These are phyloP conservation scores for Neodontobutis hainanensis DNA, from an alignment of 2,113 vertebrate genomes.

Conservation along the genomic window DNA sequence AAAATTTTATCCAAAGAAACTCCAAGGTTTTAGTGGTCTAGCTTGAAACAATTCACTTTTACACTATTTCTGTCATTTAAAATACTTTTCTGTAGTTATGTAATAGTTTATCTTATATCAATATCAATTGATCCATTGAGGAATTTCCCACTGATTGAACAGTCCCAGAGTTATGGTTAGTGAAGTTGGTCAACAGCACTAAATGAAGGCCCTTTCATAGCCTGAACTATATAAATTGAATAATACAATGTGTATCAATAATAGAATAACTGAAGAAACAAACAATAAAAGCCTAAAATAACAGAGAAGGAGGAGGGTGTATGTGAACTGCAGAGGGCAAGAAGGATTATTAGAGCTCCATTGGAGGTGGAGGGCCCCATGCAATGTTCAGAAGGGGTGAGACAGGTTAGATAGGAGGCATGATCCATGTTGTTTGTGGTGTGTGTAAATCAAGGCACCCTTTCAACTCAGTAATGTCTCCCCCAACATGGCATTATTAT, in stretches of 20 bases:
- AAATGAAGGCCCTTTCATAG: background rate
- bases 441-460: constrained; percentile 72
- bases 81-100: too few species aligned
- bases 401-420: constrained; percentile 53
- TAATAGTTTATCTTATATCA: too few species aligned
- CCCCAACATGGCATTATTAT: constrained; percentile 76
- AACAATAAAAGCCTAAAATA: constrained; percentile 1
- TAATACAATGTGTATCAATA: background rate
- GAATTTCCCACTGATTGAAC: too few species aligned
- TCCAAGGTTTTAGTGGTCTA: background rate
- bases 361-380: constrained; percentile 24
- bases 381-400: constrained; percentile 27
- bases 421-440: constrained; percentile 60
- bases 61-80: too few species aligned
- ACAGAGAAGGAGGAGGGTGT: background rate
- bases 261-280: background rate
- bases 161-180: too few species aligned
- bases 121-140: too few species aligned
- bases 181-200: background rate
- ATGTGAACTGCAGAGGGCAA: constrained; percentile 3
- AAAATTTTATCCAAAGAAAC: background rate
- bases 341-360: constrained; percentile 19
- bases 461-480: constrained; percentile 68
- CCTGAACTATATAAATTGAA: background rate
- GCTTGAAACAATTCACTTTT: too few species aligned